phyloP scores from a whole-genome alignment of 2,888 invertebrate species.

The Drosophila nigritarsus region DNA sequence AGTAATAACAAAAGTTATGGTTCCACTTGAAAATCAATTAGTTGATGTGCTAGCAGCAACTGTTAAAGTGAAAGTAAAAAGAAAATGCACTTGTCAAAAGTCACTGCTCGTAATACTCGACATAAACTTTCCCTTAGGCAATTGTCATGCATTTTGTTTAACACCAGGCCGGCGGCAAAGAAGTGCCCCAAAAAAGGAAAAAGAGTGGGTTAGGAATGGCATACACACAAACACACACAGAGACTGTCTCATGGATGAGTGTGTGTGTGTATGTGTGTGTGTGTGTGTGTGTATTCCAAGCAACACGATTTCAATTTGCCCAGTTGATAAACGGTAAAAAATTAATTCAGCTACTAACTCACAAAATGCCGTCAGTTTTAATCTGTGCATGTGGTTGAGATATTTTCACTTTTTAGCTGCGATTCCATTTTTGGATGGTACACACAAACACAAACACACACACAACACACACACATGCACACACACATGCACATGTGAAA shows the following conservation, averaged over 20 bases:
- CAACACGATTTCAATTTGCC: constrained; percentile 76
- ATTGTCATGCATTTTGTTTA: constrained; percentile 40
- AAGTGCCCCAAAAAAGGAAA: constrained; percentile 11
- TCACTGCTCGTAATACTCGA: constrained; percentile 14
- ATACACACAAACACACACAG: constrained; percentile 21
- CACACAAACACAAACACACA: constrained; percentile 8
- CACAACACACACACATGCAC: background rate
- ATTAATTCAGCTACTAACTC: constrained; percentile 67
- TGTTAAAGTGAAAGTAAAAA: background rate
- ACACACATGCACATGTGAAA: constrained; percentile 19
- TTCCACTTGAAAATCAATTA: constrained; percentile 71
- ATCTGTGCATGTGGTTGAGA: constrained; percentile 38
- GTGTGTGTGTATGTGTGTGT: background rate
- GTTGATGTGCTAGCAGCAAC: constrained; percentile 56
- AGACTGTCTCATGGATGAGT: background rate
- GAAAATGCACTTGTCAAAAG: constrained; percentile 50
- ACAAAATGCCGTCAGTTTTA: constrained; percentile 53
- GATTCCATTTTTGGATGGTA: constrained; percentile 38
- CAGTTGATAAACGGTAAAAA: constrained; percentile 72
- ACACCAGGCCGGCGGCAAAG: constrained; percentile 27
- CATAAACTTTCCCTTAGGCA: constrained; percentile 15
- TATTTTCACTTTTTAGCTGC: constrained; percentile 69
- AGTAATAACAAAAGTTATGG: constrained; percentile 21
- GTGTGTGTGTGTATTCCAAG: background rate
- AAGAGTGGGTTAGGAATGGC: constrained; percentile 70